A percentile compares a stretch with the other conserved stretches of the same genome.
These are phyloP conservation scores for Drosophila aldrichi DNA, from an alignment of 2,888 invertebrate genomes.

Conservation along the genomic window DNA sequence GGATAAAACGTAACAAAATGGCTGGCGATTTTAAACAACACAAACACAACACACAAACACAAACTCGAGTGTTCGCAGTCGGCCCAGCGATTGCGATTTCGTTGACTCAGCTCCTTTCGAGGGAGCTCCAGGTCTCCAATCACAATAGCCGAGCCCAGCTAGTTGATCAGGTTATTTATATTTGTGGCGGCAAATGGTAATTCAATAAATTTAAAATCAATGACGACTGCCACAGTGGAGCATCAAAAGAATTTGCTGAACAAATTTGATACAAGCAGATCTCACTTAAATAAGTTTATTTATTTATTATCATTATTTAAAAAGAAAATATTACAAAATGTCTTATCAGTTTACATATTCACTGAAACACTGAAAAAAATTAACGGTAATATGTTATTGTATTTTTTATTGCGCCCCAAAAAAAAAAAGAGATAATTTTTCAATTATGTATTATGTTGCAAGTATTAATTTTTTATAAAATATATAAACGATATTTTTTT, in stretches of 20 bases:
- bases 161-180: slow-evolving; percentile 35
- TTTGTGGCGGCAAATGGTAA: slow-evolving; percentile 52
- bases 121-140: slow-evolving; percentile 12
- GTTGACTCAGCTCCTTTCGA: slow-evolving; percentile 61
- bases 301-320: too few relatives aligned
- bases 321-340: too few relatives aligned
- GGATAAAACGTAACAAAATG: slow-evolving; percentile 72
- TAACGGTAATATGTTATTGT: too few relatives aligned
- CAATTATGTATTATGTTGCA: too few relatives aligned
- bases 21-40: slow-evolving; percentile 59
- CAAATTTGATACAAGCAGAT: background rate
- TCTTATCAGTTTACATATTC: too few relatives aligned
- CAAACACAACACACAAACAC: too few relatives aligned
- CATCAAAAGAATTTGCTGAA: background rate
- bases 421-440: too few relatives aligned
- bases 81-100: slow-evolving; percentile 26
- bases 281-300: background rate
- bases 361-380: too few relatives aligned
- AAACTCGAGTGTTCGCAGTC: slow-evolving; percentile 35
- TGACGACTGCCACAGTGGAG: slow-evolving; percentile 55
- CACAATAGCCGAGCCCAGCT: slow-evolving; percentile 9
- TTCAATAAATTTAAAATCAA: slow-evolving; percentile 62
- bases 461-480: too few relatives aligned
- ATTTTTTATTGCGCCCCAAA: too few relatives aligned
- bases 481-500: too few relatives aligned